Evolutionary conservation across 2,797 vertebrate genomes (phyloP), one percentile per base, ranked within the genome.

Genomic region (Sebastes itinus): DNA sequence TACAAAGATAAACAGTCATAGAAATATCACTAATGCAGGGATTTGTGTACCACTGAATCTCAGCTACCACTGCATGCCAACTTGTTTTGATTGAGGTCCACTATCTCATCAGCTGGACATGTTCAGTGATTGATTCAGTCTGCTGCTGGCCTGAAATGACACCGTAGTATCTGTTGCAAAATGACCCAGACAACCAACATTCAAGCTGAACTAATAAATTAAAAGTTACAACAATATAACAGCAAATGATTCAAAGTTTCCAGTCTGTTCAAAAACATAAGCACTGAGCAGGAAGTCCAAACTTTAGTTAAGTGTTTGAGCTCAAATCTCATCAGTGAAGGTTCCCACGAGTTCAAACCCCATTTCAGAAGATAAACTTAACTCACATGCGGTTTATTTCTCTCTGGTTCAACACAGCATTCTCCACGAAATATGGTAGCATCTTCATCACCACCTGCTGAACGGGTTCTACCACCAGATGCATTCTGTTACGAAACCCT

Each of bases 331-430:
- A 66, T 35, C 25, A 65, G 3, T 18, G 28, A 46, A 28, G 10
- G 22, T 77, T 61, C 30, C 23, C 16, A 49, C 7, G 1, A 3
- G 8, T 60, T 80, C 11, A 74, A 75, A 74, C 20, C 38, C 18
- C 6, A 52, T 42, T 68, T 60, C 32, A 56, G 14, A 80, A 60
- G 14, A 42, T 5, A 32, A 63, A 7, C 7, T 68, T 20, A 22
- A 96, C 95, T 97, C 89, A 96, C 95, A 97, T 95, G 91, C 93
- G 93, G 84, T 94, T 93, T 89, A 96, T 96, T 91, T 96, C 94
- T 49, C 79, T 93, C 89, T 96, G 96, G 33, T 95, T 96, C 88
- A 96, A 81, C 77, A 95, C 93, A 3, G 95, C 94, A 13, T 96
- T 96, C 88, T 95, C 92, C 92, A 95, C 93, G 75, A 96, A 96